Evolutionary conservation across 2,113 vertebrate species (phyloP).

Genomic region (Monarcha castaneiventris): DNA sequence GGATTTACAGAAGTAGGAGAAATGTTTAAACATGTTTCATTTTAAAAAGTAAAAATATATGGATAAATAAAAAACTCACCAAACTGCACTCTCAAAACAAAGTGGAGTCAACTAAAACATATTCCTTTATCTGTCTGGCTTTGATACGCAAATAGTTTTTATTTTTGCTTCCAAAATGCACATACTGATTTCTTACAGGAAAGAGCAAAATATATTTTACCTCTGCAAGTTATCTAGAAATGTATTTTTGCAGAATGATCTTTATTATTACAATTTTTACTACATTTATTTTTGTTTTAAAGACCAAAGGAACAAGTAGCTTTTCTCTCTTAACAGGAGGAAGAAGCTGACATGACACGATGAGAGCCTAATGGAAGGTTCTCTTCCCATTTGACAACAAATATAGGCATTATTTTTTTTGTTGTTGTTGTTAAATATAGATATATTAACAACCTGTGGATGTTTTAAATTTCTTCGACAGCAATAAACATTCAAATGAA

Average conservation of each 20-base stretch:
- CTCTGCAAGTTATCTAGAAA: neutral
- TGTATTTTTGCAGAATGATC: neutral
- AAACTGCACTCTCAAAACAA: neutral
- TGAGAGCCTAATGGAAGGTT: neutral
- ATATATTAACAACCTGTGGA: neutral
- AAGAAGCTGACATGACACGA: neutral
- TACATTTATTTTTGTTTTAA: neutral
- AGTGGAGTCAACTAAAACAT: neutral
- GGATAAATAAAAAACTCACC: neutral
- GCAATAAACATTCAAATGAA: neutral
- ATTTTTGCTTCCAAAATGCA: neutral
- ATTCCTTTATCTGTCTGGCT: neutral
- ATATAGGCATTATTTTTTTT: neutral
- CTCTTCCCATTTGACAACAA: neutral
- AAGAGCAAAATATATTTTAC: neutral
- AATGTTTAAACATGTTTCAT: neutral
- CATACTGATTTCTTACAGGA: neutral
- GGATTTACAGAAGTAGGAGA: neutral
- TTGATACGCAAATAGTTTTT: neutral
- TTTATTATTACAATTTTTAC: neutral
- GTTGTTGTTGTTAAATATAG: neutral
- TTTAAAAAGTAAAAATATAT: neutral
- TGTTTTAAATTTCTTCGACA: neutral
- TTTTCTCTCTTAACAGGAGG: neutral
- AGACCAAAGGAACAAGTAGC: neutral